Evolutionary conservation across 1,140 invertebrate species (phyloP).

Genomic region (Popillia japonica): DNA sequence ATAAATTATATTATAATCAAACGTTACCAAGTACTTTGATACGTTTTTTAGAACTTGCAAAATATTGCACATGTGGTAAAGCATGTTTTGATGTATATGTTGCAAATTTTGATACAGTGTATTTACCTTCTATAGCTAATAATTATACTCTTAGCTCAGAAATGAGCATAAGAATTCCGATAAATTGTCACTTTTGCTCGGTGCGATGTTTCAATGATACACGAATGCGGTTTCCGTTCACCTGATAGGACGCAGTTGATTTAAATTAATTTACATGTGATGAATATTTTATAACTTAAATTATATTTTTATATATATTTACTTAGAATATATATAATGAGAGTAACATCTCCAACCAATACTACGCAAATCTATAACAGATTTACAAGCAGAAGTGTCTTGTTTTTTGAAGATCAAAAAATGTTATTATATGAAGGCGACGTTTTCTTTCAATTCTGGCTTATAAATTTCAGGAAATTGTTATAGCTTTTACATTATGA

Average conservation of each 20-base stretch:
- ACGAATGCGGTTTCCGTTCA: slow-evolving; percentile 49
- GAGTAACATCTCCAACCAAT: no score
- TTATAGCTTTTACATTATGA: no score
- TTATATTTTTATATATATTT: no score
- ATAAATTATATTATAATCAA: slow-evolving; percentile 64
- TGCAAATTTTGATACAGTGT: slow-evolving; percentile 58
- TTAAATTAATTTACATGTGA: slow-evolving; percentile 47
- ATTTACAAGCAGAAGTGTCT: no score
- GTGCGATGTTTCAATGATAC: slow-evolving; percentile 62
- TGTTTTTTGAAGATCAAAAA: no score
- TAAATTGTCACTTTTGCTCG: slow-evolving; percentile 71
- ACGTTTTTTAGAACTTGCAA: slow-evolving; percentile 67
- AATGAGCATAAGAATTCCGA: slow-evolving; percentile 56
- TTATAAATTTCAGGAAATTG: no score
- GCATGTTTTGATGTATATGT: slow-evolving; percentile 65
- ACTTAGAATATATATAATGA: no score
- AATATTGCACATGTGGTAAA: slow-evolving; percentile 69
- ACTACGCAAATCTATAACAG: no score
- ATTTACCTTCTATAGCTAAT: slow-evolving; percentile 60
- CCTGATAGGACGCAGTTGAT: slow-evolving; percentile 59
- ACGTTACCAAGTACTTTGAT: slow-evolving; percentile 68
- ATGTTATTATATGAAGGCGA: no score
- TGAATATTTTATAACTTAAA: no score
- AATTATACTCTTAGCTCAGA: slow-evolving; percentile 59
- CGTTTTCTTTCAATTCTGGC: no score